phyloP scores from a whole-genome alignment of 2,797 vertebrate genomes.

The Enteromius paludinosus region DNA sequence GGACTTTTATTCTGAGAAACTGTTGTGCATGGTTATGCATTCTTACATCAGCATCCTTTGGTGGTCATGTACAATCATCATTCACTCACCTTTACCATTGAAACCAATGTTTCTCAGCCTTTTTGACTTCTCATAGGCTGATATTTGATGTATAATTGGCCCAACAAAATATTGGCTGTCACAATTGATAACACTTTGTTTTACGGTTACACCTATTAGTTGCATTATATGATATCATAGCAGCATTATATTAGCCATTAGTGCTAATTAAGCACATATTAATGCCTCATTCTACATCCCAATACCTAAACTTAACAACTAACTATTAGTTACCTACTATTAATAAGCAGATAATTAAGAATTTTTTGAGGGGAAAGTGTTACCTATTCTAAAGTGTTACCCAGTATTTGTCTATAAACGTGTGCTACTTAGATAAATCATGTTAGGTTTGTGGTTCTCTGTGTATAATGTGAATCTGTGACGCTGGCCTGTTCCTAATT shows the following conservation, averaged over 20 bases:
- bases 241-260: too few relatives aligned
- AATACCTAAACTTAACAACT: too few relatives aligned
- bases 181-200: too few relatives aligned
- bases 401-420: neutral
- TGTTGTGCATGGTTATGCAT: neutral
- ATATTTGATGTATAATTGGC: neutral
- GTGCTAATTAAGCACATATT: too few relatives aligned
- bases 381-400: too few relatives aligned
- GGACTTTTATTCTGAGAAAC: neutral
- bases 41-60: neutral
- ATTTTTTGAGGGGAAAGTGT: too few relatives aligned
- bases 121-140: neutral
- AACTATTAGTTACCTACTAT: too few relatives aligned
- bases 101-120: neutral
- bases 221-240: too few relatives aligned
- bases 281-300: too few relatives aligned
- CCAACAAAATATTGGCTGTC: neutral
- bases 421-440: neutral
- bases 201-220: too few relatives aligned
- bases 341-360: too few relatives aligned
- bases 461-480: neutral
- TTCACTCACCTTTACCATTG: neutral
- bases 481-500: constrained; percentile 14
- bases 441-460: neutral
- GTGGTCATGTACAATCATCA: neutral